Evolutionary conservation across 2,888 invertebrate genomes (phyloP).

Genomic region (Rhabditophanes sp.): DNA sequence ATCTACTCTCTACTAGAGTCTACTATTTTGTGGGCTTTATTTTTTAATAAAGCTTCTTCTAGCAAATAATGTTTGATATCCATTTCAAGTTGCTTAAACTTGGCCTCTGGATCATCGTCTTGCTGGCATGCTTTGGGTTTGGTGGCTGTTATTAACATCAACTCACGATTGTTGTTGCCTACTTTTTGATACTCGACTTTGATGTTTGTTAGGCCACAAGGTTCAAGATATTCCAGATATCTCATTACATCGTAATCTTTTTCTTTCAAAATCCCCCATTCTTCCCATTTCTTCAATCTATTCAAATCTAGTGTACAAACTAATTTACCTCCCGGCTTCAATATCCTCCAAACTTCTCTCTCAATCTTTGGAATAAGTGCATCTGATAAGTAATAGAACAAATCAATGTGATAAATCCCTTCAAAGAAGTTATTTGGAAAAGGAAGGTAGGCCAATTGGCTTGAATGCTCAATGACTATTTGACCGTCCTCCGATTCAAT

Average conservation of each 20-base stretch:
- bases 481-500: too few species aligned
- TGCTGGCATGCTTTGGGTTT: slow-evolving; percentile 11
- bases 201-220: slow-evolving; percentile 22
- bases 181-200: slow-evolving; percentile 16
- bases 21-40: too few species aligned
- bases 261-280: slow-evolving; percentile 17
- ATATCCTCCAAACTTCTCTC: slow-evolving; percentile 22
- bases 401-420: slow-evolving; percentile 30
- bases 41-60: slow-evolving; percentile 8
- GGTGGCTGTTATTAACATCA: slow-evolving; percentile 19
- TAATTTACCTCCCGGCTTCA: slow-evolving; percentile 25
- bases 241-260: slow-evolving; percentile 27
- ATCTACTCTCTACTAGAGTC: too few species aligned
- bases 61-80: slow-evolving; percentile 17
- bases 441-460: slow-evolving; percentile 25
- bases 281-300: slow-evolving; percentile 17
- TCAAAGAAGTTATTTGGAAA: slow-evolving; percentile 34
- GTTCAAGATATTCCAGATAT: slow-evolving; percentile 21
- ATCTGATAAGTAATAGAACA: slow-evolving; percentile 32
- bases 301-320: slow-evolving; percentile 26
- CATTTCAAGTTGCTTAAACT: slow-evolving; percentile 14
- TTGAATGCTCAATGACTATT: too few species aligned
- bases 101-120: slow-evolving; percentile 10
- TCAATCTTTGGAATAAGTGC: slow-evolving; percentile 21
- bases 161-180: slow-evolving; percentile 12